Conservation (phyloP, 1,140 invertebrate genomes). For the Araneus ventricosus region DNA sequence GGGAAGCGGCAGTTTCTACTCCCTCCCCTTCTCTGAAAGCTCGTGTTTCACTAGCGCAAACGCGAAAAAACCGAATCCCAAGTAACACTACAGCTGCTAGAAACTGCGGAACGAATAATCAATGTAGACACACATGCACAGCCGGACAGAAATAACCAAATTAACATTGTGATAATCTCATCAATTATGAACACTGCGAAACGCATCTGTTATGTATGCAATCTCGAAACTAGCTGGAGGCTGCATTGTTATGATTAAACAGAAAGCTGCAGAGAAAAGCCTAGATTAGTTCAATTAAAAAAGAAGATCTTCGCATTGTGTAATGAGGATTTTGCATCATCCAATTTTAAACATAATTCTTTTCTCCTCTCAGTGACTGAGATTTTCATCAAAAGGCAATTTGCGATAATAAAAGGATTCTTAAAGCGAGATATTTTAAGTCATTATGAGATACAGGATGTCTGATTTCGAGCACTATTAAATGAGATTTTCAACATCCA, state of each 20-base stretch:
- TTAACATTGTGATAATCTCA: conserved; percentile 37
- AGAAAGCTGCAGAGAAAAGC: neutral
- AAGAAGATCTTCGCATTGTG: neutral
- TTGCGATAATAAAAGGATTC: conserved; percentile 57
- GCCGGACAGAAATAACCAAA: conserved; percentile 10
- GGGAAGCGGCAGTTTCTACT: neutral
- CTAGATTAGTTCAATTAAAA: conserved; percentile 38
- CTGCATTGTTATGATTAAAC: conserved; percentile 7
- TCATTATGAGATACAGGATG: too few species aligned
- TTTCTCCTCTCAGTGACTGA: conserved; percentile 9
- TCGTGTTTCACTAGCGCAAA: neutral
- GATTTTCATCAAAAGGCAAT: conserved; percentile 66
- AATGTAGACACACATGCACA: neutral
- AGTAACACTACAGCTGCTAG: neutral
- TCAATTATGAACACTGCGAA: conserved; percentile 37
- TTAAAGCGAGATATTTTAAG: conserved; percentile 53
- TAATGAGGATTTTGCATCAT: conserved; percentile 9
- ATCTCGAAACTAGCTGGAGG: neutral
- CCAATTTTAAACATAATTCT: conserved; percentile 54
- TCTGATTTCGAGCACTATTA: too few species aligned
- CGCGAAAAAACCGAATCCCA: neutral
- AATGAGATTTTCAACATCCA: too few species aligned
- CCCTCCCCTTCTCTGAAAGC: neutral
- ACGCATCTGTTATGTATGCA: neutral
- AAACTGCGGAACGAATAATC: conserved; percentile 26